Evolutionary conservation across 1,140 invertebrate species (phyloP), one percentile per base, ranked within the genome.

Genomic region (Heliconius congener): DNA sequence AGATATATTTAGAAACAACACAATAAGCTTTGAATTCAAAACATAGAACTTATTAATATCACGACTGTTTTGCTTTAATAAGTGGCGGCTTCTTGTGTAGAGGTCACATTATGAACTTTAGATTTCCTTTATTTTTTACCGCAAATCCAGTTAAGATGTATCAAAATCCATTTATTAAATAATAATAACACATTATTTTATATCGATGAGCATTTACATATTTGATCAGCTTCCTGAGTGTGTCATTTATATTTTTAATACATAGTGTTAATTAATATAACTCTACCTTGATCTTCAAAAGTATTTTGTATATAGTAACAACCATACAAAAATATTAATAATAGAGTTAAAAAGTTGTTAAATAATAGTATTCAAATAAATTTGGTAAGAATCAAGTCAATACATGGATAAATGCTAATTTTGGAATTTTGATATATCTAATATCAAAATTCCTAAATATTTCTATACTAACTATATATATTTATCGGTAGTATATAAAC

Each of bases 171-270:
- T 66, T 66, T 57, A 23, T 23, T 66, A 66, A 57, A 60, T 57
- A 52, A 52, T 52, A 46, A 46, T 46, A 46, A 46, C 1, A 16
- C 16, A 52, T 60, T n/a, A 8, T 3, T 23, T 60, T 60, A 8
- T 60, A 23, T 66, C 1, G 60, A 66, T 66, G 60, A 66, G 60
- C 60, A 66, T 66, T 66, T 66, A 66, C 60, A 66, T 66, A 66
- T 30, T 66, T 66, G 60, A 66, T 66, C 27, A 27, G 27, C 60
- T 66, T 66, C 60, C 60, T 30, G 27, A 66, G 19, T 60, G 9
- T 60, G 1, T 60, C 8, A 11, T 11, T 60, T 46, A 1, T 46
- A 34, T 34, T 3, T 34, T 34, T 34, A 30, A 30, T 8, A 19
- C 1, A 52, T 52, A 52, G 18, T 19, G 50, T 52, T 52, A 19